phyloP scores from a whole-genome alignment of 2,888 invertebrate species.

The Lasioglossum calceatum region DNA sequence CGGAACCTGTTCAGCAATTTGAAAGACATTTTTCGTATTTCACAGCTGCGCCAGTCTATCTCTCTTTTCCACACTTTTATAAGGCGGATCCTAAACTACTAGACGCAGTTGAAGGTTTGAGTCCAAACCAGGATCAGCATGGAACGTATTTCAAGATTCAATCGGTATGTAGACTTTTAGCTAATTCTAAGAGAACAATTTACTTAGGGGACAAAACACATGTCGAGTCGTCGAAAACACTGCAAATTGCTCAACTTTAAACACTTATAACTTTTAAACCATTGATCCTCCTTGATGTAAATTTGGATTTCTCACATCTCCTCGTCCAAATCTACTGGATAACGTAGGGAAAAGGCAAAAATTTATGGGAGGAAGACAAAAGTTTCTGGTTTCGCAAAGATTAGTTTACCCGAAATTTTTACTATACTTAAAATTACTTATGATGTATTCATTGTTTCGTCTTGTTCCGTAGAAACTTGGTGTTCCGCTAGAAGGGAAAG shows the following conservation, averaged over 20 bases:
- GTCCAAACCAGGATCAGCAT: conserved; percentile 89
- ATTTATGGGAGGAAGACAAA: no score
- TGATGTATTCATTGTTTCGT: not conserved
- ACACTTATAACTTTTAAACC: no score
- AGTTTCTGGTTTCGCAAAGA: no score
- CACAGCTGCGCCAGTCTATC: conserved; percentile 93
- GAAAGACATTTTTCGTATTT: not conserved
- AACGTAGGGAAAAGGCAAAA: no score
- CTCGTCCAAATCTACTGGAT: no score
- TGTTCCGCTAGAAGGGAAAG: conserved; percentile 92
- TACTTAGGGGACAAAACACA: not conserved
- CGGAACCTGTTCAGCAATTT: not conserved
- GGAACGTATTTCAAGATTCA: conserved; percentile 94
- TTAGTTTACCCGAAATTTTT: not conserved
- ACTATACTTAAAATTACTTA: not conserved
- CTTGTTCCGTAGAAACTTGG: conserved; percentile 90
- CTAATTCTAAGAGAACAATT: not conserved
- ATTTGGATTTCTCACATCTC: no score
- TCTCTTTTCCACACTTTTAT: conserved; percentile 96
- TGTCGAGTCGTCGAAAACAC: no score
- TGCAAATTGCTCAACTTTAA: no score
- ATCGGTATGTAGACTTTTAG: conserved; percentile 87
- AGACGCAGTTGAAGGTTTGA: conserved; percentile 89
- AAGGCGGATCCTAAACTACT: conserved; percentile 90
- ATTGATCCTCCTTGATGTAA: no score